Conservation (phyloP, 2,888 invertebrate species). For the Andrena fulva region DNA sequence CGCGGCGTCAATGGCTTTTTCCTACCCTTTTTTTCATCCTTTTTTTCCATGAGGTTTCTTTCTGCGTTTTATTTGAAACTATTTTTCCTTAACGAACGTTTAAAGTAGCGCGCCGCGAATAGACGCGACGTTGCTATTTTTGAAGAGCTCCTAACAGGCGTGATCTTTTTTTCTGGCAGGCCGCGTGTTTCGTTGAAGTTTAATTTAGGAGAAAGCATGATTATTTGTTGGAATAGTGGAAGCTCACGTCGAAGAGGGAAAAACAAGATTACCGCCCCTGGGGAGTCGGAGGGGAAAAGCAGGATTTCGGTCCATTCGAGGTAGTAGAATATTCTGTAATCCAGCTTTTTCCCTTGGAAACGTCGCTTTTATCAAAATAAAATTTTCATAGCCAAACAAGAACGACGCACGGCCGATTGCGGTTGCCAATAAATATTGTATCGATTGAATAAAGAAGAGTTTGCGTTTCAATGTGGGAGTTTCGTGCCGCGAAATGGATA, state of each 20-base stretch:
- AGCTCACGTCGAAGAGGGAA: too few species aligned
- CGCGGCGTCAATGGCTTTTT: background rate
- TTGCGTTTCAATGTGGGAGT: background rate
- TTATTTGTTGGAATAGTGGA: too few species aligned
- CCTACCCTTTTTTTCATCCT: background rate
- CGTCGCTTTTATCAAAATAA: slow-evolving; percentile 3
- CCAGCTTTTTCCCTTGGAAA: background rate
- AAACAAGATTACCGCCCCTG: background rate
- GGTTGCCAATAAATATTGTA: background rate
- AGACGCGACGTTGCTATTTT: too few species aligned
- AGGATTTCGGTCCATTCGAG: background rate
- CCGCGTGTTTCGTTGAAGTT: too few species aligned
- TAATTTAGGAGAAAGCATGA: too few species aligned
- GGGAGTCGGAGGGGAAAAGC: background rate
- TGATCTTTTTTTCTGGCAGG: too few species aligned
- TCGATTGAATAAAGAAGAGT: background rate
- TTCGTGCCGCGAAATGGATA: slow-evolving; percentile 7
- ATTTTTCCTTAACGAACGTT: background rate
- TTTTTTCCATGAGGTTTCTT: background rate
- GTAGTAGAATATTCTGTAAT: slow-evolving; percentile 20
- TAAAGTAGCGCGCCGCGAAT: too few species aligned
- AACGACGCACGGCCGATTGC: background rate
- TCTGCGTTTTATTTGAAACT: background rate
- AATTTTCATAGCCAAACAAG: slow-evolving; percentile 6
- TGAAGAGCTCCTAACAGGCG: too few species aligned